These are phyloP conservation scores for Tor tambroides DNA, from an alignment of 2,113 vertebrate genomes.

Conservation along the genomic window DNA sequence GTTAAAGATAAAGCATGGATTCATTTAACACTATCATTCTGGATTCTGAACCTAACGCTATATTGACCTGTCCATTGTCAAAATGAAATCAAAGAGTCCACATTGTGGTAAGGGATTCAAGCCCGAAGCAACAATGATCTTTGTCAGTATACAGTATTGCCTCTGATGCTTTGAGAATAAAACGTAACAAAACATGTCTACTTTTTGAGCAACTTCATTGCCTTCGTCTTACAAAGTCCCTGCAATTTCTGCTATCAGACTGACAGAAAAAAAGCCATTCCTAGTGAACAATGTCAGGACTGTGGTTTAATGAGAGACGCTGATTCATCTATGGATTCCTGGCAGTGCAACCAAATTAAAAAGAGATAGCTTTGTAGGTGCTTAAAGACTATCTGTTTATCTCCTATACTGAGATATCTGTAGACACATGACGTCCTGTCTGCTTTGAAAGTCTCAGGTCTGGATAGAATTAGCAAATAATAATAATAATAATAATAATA, in stretches of 20 bases:
- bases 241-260: slow-evolving; percentile 25
- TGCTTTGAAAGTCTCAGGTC: not conserved
- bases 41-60: not conserved
- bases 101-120: slow-evolving; percentile 10
- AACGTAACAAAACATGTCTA: not conserved
- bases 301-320: slow-evolving; percentile 31
- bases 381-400: slow-evolving; percentile 38
- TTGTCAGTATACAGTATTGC: not conserved
- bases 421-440: not conserved
- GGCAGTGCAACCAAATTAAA: slow-evolving; percentile 29
- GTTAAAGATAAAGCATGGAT: not conserved
- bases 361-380: slow-evolving; percentile 36
- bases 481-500: not conserved
- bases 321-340: slow-evolving; percentile 33
- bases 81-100: not conserved
- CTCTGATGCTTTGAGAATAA: not conserved
- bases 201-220: slow-evolving; percentile 8
- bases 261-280: slow-evolving; percentile 1
- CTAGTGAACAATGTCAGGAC: slow-evolving; percentile 35
- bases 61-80: not conserved
- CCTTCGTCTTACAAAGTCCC: not conserved
- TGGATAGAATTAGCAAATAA: slow-evolving; percentile 8
- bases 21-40: not conserved
- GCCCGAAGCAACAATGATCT: slow-evolving; percentile 5
- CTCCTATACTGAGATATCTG: not conserved